phyloP scores from a whole-genome alignment of 2,888 invertebrate species.

The Gymnosoma rotundatum region DNA sequence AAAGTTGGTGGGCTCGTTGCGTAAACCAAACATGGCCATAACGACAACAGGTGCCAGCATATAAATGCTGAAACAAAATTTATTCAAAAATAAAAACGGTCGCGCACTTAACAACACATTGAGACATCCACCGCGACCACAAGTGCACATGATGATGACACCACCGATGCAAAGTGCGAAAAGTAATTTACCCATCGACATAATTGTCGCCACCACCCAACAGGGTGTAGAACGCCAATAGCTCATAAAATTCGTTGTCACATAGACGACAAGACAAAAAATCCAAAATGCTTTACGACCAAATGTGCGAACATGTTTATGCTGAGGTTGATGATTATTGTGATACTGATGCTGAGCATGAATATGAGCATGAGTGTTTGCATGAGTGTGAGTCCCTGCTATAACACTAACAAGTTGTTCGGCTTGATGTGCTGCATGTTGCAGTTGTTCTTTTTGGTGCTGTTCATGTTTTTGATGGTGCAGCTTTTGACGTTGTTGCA shows the following conservation, averaged over 20 bases:
- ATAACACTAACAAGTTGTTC: slow-evolving; percentile 32
- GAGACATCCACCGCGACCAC: slow-evolving; percentile 75
- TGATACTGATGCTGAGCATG: background rate
- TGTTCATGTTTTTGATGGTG: slow-evolving; percentile 20
- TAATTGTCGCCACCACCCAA: slow-evolving; percentile 75
- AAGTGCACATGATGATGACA: slow-evolving; percentile 75
- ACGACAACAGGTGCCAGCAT: slow-evolving; percentile 77
- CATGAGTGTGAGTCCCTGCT: slow-evolving; percentile 8
- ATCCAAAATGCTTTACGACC: slow-evolving; percentile 74
- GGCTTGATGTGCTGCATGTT: slow-evolving; percentile 29
- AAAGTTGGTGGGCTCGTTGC: slow-evolving; percentile 75
- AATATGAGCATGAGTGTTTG: too few relatives aligned
- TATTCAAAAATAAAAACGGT: slow-evolving; percentile 76
- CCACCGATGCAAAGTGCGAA: slow-evolving; percentile 76
- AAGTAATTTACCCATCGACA: slow-evolving; percentile 78
- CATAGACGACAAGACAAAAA: slow-evolving; percentile 71
- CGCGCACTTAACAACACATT: slow-evolving; percentile 74
- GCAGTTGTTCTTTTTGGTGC: slow-evolving; percentile 33
- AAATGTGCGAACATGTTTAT: slow-evolving; percentile 51
- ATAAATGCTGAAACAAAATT: slow-evolving; percentile 77
- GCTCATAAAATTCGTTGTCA: slow-evolving; percentile 76
- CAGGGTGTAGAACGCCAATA: slow-evolving; percentile 76
- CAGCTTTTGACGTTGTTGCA: slow-evolving; percentile 54
- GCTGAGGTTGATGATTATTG: slow-evolving; percentile 22
- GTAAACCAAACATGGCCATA: slow-evolving; percentile 73